These are phyloP conservation scores for Apoderus coryli DNA, from an alignment of 2,888 invertebrate species.

Conservation along the genomic window DNA sequence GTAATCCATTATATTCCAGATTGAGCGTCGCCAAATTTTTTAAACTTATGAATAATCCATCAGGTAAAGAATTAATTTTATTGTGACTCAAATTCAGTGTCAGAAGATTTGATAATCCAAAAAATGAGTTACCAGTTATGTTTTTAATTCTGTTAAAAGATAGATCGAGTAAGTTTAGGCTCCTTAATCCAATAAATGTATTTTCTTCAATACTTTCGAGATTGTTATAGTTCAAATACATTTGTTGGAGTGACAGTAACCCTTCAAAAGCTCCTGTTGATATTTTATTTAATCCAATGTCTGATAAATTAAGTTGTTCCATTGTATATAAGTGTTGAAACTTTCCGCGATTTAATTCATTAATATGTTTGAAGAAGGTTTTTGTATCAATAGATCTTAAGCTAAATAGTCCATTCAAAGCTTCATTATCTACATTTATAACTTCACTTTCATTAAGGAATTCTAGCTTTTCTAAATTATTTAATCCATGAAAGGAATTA, in stretches of 20 bases:
- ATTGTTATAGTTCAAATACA: too few species aligned
- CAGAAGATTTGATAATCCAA: not conserved
- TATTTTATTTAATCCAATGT: not conserved
- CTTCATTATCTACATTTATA: not conserved
- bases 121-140: too few species aligned
- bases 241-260: too few species aligned
- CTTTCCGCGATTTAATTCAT: not conserved
- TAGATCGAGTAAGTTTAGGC: too few species aligned
- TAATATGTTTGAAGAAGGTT: constrained; percentile 1
- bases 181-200: too few species aligned
- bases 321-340: constrained; percentile 1
- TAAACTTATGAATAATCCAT: constrained; percentile 12
- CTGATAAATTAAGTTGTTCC: not conserved
- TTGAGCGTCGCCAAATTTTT: constrained; percentile 10
- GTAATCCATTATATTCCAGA: constrained; percentile 12
- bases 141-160: too few species aligned
- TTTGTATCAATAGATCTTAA: not conserved
- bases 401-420: constrained; percentile 1
- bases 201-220: too few species aligned
- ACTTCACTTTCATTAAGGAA: not conserved
- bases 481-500: not conserved
- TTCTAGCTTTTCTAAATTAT: not conserved
- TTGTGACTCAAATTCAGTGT: constrained; percentile 12
- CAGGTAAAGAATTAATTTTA: constrained; percentile 10
- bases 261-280: too few species aligned